Conservation (phyloP, 2,113 vertebrate species). For the cat (Felis catus) region DNA sequence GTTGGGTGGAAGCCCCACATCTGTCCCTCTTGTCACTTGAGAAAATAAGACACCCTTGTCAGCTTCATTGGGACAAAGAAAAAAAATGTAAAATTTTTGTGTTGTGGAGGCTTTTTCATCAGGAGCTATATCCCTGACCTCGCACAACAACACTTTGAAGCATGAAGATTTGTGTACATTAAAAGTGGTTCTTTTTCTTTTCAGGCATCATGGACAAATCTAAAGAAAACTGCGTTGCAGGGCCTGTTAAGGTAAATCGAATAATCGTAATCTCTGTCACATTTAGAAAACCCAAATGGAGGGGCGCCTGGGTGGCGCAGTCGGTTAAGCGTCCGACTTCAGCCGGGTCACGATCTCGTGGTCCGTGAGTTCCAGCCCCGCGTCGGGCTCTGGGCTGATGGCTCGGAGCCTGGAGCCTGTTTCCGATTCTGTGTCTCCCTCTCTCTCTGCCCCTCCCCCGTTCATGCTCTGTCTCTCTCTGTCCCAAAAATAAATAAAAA, state of each 20-base stretch:
- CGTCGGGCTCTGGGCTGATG: too few species aligned
- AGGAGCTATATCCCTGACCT: too few species aligned
- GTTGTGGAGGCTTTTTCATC: background rate
- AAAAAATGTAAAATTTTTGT: background rate
- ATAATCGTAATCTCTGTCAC: background rate
- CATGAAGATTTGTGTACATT: background rate
- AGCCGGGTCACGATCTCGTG: too few species aligned
- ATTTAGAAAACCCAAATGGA: background rate
- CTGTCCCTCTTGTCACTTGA: background rate
- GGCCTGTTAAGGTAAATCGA: constrained; percentile 78
- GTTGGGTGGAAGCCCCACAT: background rate
- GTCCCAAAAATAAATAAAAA: too few species aligned
- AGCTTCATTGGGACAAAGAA: background rate
- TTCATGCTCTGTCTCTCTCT: too few species aligned
- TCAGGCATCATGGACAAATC: constrained; percentile 81
- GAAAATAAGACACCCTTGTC: background rate
- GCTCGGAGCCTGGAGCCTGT: too few species aligned
- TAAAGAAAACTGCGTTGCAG: constrained; percentile 82
- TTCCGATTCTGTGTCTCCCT: too few species aligned
- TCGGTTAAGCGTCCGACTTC: too few species aligned
- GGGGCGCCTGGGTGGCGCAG: background rate
- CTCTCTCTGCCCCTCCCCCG: too few species aligned
- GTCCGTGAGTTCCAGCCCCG: too few species aligned
- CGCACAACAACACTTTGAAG: background rate
- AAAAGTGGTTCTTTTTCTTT: background rate